Conservation (phyloP, 2,797 vertebrate genomes). For the Gymnopithys bicolor region DNA sequence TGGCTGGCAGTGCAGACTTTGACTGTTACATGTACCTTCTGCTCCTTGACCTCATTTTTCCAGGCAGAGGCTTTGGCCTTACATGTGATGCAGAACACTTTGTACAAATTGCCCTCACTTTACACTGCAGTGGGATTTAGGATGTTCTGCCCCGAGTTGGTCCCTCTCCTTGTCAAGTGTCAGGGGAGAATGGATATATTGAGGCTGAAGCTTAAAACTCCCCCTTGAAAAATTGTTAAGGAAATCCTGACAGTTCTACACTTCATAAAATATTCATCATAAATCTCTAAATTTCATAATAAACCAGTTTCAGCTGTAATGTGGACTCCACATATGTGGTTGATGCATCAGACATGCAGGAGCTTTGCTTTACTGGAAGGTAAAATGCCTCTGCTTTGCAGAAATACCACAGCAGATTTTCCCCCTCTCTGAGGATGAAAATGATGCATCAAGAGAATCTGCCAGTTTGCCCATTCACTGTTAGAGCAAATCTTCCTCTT, state of each 20-base stretch:
- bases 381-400: background rate
- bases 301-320: background rate
- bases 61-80: background rate
- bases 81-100: background rate
- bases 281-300: background rate
- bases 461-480: background rate
- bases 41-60: conserved; percentile 1
- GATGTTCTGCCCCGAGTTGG: background rate
- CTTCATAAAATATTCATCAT: background rate
- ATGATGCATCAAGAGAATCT: background rate
- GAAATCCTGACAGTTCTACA: background rate
- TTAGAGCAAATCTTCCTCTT: background rate
- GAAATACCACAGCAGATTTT: background rate
- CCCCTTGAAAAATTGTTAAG: background rate
- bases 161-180: background rate
- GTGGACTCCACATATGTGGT: background rate
- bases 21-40: background rate
- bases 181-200: background rate
- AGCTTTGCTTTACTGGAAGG: background rate
- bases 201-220: background rate
- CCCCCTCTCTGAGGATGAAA: background rate
- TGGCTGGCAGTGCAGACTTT: background rate
- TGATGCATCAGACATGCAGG: background rate
- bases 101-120: background rate
- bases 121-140: background rate